Evolutionary conservation across 2,888 invertebrate genomes (phyloP).

Genomic region (Doris montereyensis): DNA sequence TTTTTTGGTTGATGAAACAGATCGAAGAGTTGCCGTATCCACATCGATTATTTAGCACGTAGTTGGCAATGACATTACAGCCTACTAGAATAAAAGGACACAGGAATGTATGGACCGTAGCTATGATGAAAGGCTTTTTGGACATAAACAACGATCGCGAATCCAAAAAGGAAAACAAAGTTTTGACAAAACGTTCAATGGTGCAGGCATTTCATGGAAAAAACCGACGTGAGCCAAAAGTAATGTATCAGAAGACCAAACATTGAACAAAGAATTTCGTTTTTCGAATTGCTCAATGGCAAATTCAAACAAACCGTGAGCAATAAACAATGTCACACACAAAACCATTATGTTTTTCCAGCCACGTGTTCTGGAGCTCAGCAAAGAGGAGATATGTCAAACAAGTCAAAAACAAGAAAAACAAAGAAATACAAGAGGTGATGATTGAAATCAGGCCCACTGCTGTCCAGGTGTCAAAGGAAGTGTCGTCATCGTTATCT

Average conservation of each 20-base stretch:
- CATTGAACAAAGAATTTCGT: conserved; percentile 39
- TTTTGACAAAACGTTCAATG: conserved; percentile 47
- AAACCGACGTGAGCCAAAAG: conserved; percentile 47
- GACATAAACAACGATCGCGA: background rate
- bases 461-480: background rate
- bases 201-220: conserved; percentile 51
- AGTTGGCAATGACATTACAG: background rate
- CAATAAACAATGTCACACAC: conserved; percentile 42
- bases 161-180: conserved; percentile 21
- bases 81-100: background rate
- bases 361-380: conserved; percentile 44
- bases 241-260: conserved; percentile 49
- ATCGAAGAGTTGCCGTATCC: conserved; percentile 45
- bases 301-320: conserved; percentile 47
- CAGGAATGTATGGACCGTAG: conserved; percentile 3
- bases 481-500: background rate
- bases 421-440: conserved; percentile 42
- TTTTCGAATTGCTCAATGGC: conserved; percentile 27
- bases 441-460: conserved; percentile 28
- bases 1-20: conserved; percentile 40
- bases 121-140: background rate
- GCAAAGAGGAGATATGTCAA: conserved; percentile 43
- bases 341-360: conserved; percentile 49
- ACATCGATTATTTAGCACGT: too few relatives aligned
- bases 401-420: conserved; percentile 46